These are phyloP conservation scores for Nemapogon koenigi DNA, from an alignment of 2,888 invertebrate species.

Conservation along the genomic window DNA sequence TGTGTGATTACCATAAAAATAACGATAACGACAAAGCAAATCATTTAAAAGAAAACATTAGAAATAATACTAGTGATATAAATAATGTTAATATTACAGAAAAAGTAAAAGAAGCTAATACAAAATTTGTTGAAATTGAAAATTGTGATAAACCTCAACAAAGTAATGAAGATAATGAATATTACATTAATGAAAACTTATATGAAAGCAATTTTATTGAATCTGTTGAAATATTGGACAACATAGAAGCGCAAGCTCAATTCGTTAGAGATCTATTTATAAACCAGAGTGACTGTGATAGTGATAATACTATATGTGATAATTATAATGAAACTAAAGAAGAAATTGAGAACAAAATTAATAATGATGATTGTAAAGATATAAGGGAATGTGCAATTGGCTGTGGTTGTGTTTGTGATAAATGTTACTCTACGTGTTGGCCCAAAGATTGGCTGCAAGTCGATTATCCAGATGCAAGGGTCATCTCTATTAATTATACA, in stretches of 20 bases:
- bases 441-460: slow-evolving; percentile 85
- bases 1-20: slow-evolving; percentile 6
- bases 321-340: slow-evolving; percentile 14
- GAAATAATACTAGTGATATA: background rate
- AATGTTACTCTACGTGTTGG: slow-evolving; percentile 76
- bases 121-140: background rate
- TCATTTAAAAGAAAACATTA: background rate
- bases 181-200: slow-evolving; percentile 41
- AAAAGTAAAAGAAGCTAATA: slow-evolving; percentile 10
- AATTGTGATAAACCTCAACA: slow-evolving; percentile 7
- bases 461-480: slow-evolving; percentile 78
- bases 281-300: slow-evolving; percentile 21
- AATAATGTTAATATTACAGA: slow-evolving; percentile 4
- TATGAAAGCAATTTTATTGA: slow-evolving; percentile 37
- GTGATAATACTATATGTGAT: slow-evolving; percentile 16
- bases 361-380: slow-evolving; percentile 8
- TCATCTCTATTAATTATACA: slow-evolving; percentile 83
- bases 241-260: slow-evolving; percentile 41
- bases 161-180: slow-evolving; percentile 30
- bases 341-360: slow-evolving; percentile 13
- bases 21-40: background rate
- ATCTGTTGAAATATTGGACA: slow-evolving; percentile 29
- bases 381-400: slow-evolving; percentile 31
- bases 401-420: slow-evolving; percentile 46
- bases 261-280: slow-evolving; percentile 46